Percentiles rank a stretch among this genome's conserved stretches.
phyloP scores from a whole-genome alignment of 2,797 vertebrate species.

The Lacerta bilineata region DNA sequence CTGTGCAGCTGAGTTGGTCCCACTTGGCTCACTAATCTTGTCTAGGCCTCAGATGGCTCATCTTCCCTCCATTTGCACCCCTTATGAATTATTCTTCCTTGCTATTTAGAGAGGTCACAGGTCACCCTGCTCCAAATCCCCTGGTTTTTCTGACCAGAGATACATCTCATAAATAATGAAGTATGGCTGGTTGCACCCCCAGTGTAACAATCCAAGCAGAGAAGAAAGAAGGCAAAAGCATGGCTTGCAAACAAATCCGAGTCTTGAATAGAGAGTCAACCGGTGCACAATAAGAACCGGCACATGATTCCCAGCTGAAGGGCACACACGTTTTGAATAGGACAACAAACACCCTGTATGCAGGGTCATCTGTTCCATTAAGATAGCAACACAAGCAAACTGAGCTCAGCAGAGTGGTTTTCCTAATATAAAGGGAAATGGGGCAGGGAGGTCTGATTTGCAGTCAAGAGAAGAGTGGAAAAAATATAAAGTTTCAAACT shows the following conservation, averaged over 20 bases:
- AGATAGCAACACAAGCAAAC: constrained; percentile 58
- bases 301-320: constrained; percentile 31
- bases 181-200: constrained; percentile 52
- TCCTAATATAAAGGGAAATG: constrained; percentile 58
- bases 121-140: constrained; percentile 69
- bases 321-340: constrained; percentile 53
- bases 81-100: constrained; percentile 77
- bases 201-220: constrained; percentile 47
- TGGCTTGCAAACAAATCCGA: constrained; percentile 25
- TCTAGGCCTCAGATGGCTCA: constrained; percentile 73
- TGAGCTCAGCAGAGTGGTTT: constrained; percentile 56
- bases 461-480: constrained; percentile 62
- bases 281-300: not conserved
- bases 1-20: constrained; percentile 11
- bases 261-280: constrained; percentile 15
- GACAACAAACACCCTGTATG: constrained; percentile 49
- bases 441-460: constrained; percentile 52
- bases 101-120: constrained; percentile 71
- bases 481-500: constrained; percentile 36
- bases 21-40: constrained; percentile 44
- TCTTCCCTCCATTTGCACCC: constrained; percentile 72
- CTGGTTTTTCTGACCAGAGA: constrained; percentile 67
- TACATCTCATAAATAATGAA: constrained; percentile 72
- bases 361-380: not conserved
- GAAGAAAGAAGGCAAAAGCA: constrained; percentile 44